Evolutionary conservation across 2,888 invertebrate genomes (phyloP).

Genomic region (Scaptomyza caliginosa): DNA sequence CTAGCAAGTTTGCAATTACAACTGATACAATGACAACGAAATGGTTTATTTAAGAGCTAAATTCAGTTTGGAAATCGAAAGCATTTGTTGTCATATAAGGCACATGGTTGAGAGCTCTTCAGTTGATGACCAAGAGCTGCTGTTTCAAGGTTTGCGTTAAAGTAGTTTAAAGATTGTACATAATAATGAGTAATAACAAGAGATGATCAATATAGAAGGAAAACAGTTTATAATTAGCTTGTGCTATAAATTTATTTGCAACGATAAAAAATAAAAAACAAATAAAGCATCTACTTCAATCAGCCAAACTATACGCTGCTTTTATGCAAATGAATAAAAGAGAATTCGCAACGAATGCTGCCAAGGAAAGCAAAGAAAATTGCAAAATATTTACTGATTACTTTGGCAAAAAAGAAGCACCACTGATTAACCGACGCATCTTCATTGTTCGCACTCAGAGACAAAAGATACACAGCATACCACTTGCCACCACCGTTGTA

Average conservation of each 20-base stretch:
- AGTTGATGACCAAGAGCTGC: not conserved
- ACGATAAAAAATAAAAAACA: not conserved
- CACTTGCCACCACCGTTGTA: not conserved
- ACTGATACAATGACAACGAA: slow-evolving; percentile 40
- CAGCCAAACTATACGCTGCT: slow-evolving; percentile 57
- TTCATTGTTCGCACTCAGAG: slow-evolving; percentile 40
- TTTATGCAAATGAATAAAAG: slow-evolving; percentile 79
- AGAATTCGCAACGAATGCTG: not conserved
- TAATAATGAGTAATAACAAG: no score
- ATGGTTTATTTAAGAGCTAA: slow-evolving; percentile 32
- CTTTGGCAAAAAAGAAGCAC: slow-evolving; percentile 48
- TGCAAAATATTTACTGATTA: slow-evolving; percentile 78
- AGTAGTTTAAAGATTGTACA: slow-evolving; percentile 20
- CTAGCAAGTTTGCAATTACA: slow-evolving; percentile 9
- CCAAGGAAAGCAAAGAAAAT: slow-evolving; percentile 37
- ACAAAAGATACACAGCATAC: slow-evolving; percentile 27
- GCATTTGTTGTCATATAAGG: slow-evolving; percentile 57
- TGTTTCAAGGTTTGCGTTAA: slow-evolving; percentile 46
- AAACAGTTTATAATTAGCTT: no score
- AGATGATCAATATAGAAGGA: no score
- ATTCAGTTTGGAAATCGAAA: slow-evolving; percentile 52
- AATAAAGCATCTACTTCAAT: not conserved
- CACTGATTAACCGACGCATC: slow-evolving; percentile 67
- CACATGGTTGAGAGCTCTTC: slow-evolving; percentile 43
- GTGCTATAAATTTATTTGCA: not conserved